Evolutionary conservation across 2,113 vertebrate genomes (phyloP).

Genomic region (Murina feae): DNA sequence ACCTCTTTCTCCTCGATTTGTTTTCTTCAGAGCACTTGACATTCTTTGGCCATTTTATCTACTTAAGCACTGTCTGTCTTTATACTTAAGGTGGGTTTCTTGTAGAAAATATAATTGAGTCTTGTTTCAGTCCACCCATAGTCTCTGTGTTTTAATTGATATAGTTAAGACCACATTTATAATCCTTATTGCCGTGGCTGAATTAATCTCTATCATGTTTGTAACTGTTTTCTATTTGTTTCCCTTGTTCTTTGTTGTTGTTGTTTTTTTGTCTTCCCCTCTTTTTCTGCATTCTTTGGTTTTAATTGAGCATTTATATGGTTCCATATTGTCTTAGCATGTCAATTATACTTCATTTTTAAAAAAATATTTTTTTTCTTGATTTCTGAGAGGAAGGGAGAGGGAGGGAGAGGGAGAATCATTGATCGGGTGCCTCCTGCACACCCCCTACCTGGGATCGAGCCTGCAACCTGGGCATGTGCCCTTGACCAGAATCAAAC

Average conservation of each 20-base stretch:
- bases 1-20: background rate
- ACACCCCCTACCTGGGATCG: no score
- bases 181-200: background rate
- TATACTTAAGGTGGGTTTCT: background rate
- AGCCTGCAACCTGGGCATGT: no score
- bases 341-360: background rate
- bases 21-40: background rate
- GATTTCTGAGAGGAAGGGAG: no score
- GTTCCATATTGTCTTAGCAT: background rate
- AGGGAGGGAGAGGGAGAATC: no score
- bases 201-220: background rate
- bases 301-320: background rate
- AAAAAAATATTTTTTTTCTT: no score
- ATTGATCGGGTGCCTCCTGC: no score
- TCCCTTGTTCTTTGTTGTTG: background rate
- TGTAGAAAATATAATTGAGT: background rate
- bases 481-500: no score
- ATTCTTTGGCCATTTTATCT: background rate
- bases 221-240: background rate
- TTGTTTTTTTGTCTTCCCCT: background rate
- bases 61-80: background rate
- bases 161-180: background rate
- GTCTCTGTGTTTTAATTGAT: background rate
- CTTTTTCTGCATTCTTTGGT: background rate
- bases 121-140: background rate